Evolutionary conservation across 23 tunicate species (phyloP).

Genomic region (Phallusia fumigata): DNA sequence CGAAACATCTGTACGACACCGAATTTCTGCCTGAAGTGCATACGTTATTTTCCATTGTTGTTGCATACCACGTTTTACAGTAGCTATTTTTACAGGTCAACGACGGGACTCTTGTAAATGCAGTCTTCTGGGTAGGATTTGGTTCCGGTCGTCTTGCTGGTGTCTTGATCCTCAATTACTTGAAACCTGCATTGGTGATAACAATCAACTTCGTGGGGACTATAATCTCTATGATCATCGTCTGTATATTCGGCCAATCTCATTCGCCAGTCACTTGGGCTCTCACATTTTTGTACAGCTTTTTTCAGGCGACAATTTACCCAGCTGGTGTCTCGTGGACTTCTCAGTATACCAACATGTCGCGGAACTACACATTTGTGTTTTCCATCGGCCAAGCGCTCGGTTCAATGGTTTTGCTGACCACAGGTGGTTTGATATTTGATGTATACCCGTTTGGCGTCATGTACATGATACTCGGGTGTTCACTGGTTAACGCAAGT

Average conservation of each 20-base stretch:
- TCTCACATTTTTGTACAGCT: slow-evolving; percentile 74
- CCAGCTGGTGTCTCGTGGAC: slow-evolving; percentile 93
- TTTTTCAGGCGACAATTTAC: slow-evolving; percentile 84
- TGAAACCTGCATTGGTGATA: slow-evolving; percentile 55
- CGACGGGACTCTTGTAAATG: slow-evolving; percentile 72
- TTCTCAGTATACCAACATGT: slow-evolving; percentile 90
- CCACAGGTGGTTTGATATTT: slow-evolving; percentile 73
- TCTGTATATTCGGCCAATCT: slow-evolving; percentile 61
- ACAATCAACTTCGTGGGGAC: slow-evolving; percentile 70
- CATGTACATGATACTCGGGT: slow-evolving; percentile 36
- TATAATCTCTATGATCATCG: slow-evolving; percentile 57
- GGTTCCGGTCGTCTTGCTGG: slow-evolving; percentile 85
- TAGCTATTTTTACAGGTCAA: slow-evolving; percentile 11
- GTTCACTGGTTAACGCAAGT: slow-evolving; percentile 51
- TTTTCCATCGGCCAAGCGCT: slow-evolving; percentile 92
- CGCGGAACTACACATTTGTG: slow-evolving; percentile 89
- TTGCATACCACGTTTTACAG: too few species aligned
- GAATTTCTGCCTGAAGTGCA: too few species aligned
- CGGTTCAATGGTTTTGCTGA: slow-evolving; percentile 81
- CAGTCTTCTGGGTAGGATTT: slow-evolving; percentile 91
- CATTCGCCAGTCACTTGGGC: slow-evolving; percentile 72
- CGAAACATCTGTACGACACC: neutral
- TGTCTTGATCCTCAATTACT: slow-evolving; percentile 39
- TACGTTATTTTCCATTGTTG: too few species aligned
- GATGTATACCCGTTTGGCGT: slow-evolving; percentile 80